These are phyloP conservation scores for Tyrannus savana DNA, from an alignment of 2,113 vertebrate genomes.

Conservation along the genomic window DNA sequence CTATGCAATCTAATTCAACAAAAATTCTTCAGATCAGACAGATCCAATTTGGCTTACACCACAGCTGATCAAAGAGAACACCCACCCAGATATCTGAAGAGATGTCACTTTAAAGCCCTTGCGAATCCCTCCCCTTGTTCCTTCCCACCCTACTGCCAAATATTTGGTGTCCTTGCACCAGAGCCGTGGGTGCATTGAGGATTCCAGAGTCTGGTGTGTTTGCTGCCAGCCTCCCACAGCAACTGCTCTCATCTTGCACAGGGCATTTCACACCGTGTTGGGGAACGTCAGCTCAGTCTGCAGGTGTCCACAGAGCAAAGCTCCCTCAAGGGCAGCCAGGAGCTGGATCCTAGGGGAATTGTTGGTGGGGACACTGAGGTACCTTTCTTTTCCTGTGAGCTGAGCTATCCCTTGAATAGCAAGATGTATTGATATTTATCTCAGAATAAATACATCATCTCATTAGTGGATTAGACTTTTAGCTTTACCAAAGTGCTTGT, in stretches of 20 bases:
- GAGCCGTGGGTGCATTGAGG: fast-evolving
- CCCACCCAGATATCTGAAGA: background rate
- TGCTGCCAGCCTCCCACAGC: background rate
- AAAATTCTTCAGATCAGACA: background rate
- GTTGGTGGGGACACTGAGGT: background rate
- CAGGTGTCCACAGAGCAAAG: background rate
- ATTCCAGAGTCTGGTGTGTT: background rate
- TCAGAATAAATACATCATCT: background rate
- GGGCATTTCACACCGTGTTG: fast-evolving
- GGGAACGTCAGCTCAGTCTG: background rate
- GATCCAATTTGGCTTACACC: background rate
- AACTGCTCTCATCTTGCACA: fast-evolving
- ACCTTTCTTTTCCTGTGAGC: background rate
- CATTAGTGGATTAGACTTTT: background rate
- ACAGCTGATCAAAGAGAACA: background rate
- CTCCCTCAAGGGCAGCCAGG: background rate
- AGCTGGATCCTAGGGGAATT: background rate
- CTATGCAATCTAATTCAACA: background rate
- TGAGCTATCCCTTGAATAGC: background rate
- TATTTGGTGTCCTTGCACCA: fast-evolving
- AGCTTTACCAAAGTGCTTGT: background rate
- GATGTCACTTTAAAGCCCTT: background rate
- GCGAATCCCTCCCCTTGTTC: fast-evolving
- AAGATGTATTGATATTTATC: background rate
- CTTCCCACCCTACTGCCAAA: fast-evolving